Evolutionary conservation across 2,113 vertebrate species (phyloP).

Genomic region (Zosterops pallidus): DNA sequence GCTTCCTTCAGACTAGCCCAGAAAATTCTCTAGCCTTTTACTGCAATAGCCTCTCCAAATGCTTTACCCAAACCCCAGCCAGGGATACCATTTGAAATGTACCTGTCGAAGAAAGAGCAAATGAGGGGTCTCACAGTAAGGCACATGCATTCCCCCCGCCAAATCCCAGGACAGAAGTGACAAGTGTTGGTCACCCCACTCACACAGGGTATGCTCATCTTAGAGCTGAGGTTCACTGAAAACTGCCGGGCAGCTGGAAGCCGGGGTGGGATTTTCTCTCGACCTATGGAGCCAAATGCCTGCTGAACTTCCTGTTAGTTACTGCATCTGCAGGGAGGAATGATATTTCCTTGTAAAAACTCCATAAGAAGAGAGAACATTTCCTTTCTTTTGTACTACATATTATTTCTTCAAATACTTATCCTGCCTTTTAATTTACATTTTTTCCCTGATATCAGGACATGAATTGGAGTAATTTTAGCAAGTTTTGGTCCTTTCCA

Average conservation of each 20-base stretch:
- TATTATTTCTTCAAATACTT: too few relatives aligned
- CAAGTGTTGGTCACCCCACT: fast-evolving
- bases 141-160: fast-evolving
- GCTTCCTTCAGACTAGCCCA: background rate
- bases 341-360: background rate
- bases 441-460: too few relatives aligned
- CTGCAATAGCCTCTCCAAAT: background rate
- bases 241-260: background rate
- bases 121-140: background rate
- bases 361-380: background rate
- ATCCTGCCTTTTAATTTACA: too few relatives aligned
- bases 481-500: too few relatives aligned
- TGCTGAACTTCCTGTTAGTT: background rate
- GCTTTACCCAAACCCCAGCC: fast-evolving
- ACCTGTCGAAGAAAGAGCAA: background rate
- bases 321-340: background rate
- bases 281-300: background rate
- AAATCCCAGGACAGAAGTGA: background rate
- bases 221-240: background rate
- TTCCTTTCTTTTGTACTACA: too few relatives aligned
- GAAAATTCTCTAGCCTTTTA: background rate
- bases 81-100: background rate
- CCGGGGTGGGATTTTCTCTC: background rate
- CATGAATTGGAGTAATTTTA: too few relatives aligned
- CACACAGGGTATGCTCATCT: background rate